phyloP scores from a whole-genome alignment of 1,140 invertebrate genomes.

The Zaprionus tsacasi region DNA sequence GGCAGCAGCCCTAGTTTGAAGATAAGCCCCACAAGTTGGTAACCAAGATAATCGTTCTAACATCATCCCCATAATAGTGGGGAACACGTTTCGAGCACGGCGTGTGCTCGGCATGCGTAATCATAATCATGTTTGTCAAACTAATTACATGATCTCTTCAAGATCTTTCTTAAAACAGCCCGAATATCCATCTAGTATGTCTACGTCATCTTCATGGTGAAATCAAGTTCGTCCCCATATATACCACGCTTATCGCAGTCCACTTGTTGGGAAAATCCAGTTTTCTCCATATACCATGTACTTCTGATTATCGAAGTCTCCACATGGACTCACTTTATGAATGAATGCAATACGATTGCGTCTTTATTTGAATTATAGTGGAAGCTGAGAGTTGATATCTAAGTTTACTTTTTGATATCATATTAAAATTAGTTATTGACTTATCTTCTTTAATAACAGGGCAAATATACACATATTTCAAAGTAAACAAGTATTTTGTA shows the following conservation, averaged over 20 bases:
- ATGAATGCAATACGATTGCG: background rate
- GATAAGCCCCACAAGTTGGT: slow-evolving; percentile 16
- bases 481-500: background rate
- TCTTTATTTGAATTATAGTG: background rate
- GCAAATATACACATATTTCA: background rate
- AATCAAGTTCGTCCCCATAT: slow-evolving; percentile 24
- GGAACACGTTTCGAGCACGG: slow-evolving; percentile 16
- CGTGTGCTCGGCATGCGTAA: slow-evolving; percentile 12
- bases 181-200: background rate
- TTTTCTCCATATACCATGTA: too few relatives aligned
- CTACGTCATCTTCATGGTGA: slow-evolving; percentile 54
- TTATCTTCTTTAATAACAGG: background rate
- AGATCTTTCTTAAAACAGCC: background rate
- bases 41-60: background rate
- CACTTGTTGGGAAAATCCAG: too few relatives aligned
- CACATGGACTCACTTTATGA: background rate
- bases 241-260: too few relatives aligned
- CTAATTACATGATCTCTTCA: slow-evolving; percentile 13
- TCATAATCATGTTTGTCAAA: background rate
- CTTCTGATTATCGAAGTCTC: slow-evolving; percentile 24
- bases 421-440: background rate
- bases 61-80: background rate
- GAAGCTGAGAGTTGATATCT: background rate
- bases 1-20: background rate
- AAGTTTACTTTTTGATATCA: background rate